Evolutionary conservation across 2,113 vertebrate species (phyloP), one percentile per base, ranked within the genome.

Genomic region (Aix galericulata): DNA sequence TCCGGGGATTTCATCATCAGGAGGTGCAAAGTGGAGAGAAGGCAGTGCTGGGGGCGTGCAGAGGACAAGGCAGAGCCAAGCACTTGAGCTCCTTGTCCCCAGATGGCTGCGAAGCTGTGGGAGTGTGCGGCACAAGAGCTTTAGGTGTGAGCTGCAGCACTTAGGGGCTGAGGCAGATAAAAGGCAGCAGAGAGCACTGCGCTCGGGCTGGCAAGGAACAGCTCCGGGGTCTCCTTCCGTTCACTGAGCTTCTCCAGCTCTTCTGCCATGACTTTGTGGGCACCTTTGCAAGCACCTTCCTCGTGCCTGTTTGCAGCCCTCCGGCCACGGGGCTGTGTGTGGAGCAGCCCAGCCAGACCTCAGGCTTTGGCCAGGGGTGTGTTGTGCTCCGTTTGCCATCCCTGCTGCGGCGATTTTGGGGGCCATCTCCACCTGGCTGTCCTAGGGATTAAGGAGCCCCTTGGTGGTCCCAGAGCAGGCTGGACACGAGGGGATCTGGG

Each of bases 251-350:
- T 10, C 46, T 48, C 46, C 46, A 22, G 15, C 17, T 82, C 34
- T 46, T 85, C 42, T 87, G 76, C 53, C 21, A 3, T 55, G 55
- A 7, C 31, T 82, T 88, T 75, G 50, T 59, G 53, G 63, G 13
- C 23, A 31, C 60, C 34, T 64, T 53, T 71, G 21, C 42, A 25
- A 26, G 3, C 3, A 3, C 21, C 55, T 75, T 8, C 2, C 36
- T 80, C 0, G 0, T 32, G 76, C 18, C 25, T 42, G 4, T 42
- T 71, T 26, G 17, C 62, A 26, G 40, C 62, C 38, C 16, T n/a
- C 13, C 17, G 1, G 14, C 58, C 48, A 64, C 17, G 27, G 44
- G 36, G 62, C 14, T 27, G 17, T 72, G 32, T 8, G 1, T 16
- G 2, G 1, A 42, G 60, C 73, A 78, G 50, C 62, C 48, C 52